Conservation (phyloP, 1,140 invertebrate species). For the Argopecten irradians region DNA sequence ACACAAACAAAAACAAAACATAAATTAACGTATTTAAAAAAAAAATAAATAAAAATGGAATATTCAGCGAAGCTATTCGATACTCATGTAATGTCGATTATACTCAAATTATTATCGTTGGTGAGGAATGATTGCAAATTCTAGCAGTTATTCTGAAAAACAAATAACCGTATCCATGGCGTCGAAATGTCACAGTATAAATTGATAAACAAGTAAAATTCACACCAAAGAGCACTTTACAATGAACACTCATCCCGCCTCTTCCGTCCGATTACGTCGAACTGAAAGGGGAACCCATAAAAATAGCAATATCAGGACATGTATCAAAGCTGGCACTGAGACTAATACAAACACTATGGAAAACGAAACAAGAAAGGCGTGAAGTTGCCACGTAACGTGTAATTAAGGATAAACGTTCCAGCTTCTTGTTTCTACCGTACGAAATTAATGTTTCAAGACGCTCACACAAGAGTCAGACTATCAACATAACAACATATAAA, state of each 20-base stretch:
- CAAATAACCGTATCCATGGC: constrained; percentile 1
- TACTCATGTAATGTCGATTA: neutral
- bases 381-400: constrained; percentile 1
- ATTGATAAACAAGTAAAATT: neutral
- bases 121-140: neutral
- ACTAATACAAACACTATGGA: constrained; percentile 9
- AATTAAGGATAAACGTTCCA: neutral
- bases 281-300: neutral
- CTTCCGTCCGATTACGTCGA: neutral
- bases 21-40: too few relatives aligned
- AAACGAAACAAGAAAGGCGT: neutral
- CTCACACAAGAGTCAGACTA: constrained; percentile 4
- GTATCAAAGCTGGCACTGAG: neutral
- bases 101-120: neutral
- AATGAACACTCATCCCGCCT: neutral
- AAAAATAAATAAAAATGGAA: neutral
- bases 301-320: constrained; percentile 10
- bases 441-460: constrained; percentile 22
- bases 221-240: neutral
- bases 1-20: too few relatives aligned
- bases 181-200: constrained; percentile 9
- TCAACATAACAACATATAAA: constrained; percentile 19
- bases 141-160: neutral
- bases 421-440: constrained; percentile 16
- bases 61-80: neutral